phyloP scores from a whole-genome alignment of 2,113 vertebrate genomes.

The Euleptes europaea region DNA sequence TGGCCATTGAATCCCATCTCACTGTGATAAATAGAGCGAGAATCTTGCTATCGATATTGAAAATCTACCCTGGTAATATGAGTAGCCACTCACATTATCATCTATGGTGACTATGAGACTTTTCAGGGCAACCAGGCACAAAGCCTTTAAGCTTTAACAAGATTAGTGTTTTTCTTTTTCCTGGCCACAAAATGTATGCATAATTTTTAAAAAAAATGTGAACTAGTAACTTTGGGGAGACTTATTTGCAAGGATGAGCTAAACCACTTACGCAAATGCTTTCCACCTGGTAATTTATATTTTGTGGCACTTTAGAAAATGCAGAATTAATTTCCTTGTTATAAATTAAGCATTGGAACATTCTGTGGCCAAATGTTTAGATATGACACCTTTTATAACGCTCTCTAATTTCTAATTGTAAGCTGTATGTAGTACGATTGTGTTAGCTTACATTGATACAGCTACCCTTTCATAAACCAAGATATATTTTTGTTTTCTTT shows the following conservation, averaged over 20 bases:
- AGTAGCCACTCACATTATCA: not conserved
- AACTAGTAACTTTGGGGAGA: not conserved
- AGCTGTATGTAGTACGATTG: slow-evolving; percentile 52
- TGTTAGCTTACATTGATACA: slow-evolving; percentile 58
- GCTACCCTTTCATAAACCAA: slow-evolving; percentile 58
- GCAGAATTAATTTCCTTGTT: slow-evolving; percentile 18
- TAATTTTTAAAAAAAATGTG: not conserved
- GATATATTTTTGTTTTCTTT: slow-evolving; percentile 45
- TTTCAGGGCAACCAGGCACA: not conserved
- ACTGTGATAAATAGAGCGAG: not conserved
- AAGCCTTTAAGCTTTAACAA: not conserved
- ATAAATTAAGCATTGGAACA: slow-evolving; percentile 43
- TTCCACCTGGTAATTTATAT: slow-evolving; percentile 35
- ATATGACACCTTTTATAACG: slow-evolving; percentile 42
- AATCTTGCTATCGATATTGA: not conserved
- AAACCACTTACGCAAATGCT: not conserved
- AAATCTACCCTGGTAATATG: not conserved
- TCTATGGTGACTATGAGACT: not conserved
- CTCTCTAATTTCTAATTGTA: slow-evolving; percentile 48
- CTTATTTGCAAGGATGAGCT: slow-evolving; percentile 54
- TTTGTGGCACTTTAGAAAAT: slow-evolving; percentile 43
- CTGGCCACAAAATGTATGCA: not conserved
- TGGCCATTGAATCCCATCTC: not conserved
- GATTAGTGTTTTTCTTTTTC: not conserved
- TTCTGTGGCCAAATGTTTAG: slow-evolving; percentile 23